Percentiles rank a stretch among this genome's conserved stretches.
These are phyloP conservation scores for Colostygia pectinataria DNA, from an alignment of 2,888 invertebrate genomes.

Conservation along the genomic window DNA sequence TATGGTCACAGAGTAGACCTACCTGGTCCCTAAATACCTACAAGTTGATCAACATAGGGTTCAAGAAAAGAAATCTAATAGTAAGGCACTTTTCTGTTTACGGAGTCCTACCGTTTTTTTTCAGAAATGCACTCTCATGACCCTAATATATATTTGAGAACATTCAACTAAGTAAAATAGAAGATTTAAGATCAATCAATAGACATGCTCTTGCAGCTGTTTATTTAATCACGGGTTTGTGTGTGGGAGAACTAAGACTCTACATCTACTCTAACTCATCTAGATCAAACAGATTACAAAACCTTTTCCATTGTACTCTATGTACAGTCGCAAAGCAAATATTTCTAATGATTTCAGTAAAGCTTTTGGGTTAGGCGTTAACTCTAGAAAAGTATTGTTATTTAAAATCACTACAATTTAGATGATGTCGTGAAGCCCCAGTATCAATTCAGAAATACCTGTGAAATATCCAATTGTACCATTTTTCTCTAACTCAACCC, in stretches of 20 bases:
- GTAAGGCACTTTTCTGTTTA: not conserved
- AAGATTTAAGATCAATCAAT: too few relatives aligned
- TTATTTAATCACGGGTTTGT: too few relatives aligned
- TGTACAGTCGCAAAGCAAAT: constrained; percentile 48
- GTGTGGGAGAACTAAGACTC: not conserved
- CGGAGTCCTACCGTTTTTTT: constrained; percentile 3
- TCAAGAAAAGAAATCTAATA: constrained; percentile 47
- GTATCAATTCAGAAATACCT: constrained; percentile 70
- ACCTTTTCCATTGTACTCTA: constrained; percentile 34
- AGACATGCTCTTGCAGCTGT: not conserved
- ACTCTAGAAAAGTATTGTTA: constrained; percentile 22
- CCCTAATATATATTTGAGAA: too few relatives aligned
- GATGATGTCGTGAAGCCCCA: constrained; percentile 58
- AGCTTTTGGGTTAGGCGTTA: constrained; percentile 39
- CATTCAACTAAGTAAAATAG: too few relatives aligned
- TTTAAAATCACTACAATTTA: constrained; percentile 30
- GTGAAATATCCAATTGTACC: constrained; percentile 76
- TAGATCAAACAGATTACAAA: constrained; percentile 7
- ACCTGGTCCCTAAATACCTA: constrained; percentile 40
- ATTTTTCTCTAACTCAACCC: constrained; percentile 69
- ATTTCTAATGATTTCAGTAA: constrained; percentile 36
- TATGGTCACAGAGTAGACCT: constrained; percentile 39
- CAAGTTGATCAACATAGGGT: constrained; percentile 41
- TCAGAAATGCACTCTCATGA: too few relatives aligned
- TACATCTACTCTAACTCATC: constrained; percentile 9